Evolutionary conservation across 23 tunicate species (phyloP), one percentile per base, ranked within the genome.

Genomic region (Oikopleura vanhoeffeni): DNA sequence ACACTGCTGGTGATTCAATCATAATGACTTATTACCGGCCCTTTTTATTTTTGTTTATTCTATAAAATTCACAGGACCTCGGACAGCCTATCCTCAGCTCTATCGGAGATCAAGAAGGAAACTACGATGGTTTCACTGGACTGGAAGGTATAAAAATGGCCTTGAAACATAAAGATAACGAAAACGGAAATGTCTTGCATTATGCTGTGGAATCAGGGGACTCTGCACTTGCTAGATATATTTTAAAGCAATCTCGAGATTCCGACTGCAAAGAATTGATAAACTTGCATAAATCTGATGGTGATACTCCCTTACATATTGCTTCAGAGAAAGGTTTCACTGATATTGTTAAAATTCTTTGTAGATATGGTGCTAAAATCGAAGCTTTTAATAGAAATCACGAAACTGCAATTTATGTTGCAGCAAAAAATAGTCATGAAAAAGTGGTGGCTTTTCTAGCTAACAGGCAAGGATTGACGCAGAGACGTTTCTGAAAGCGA

Each of bases 361-460:
- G 8, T 8, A 49, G 18, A 49, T 18, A 49, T 83, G 97, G 97
- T 67, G 97, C 89, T 0, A 84, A 85, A 36, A 83, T 86, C 35
- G 84, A 88, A 40, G 84, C 87, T 0, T 41, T 90, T 57, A 91
- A 91, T 64, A 87, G 86, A 84, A 88, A 86, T 86, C 83, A 88
- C 83, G 89, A 86, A 40, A 91, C 91, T 30, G 87, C 97, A 1
- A 39, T 91, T 24, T 83, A 88, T 27, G 89, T 88, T 0, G 97
- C 97, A 28, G 97, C 97, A 28, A 90, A 91, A 76, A 88, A 91
- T 83, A 91, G 88, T 82, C 84, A 91, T 42, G n/a, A n/a, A n/a
- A n/a, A n/a, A n/a, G n/a, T n/a, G n/a, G n/a, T n/a, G n/a, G n/a
- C n/a, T n/a, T n/a, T 88, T 79, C 41, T 83, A 76, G 30, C 83